A percentile compares a stretch with the other conserved stretches of the same genome.
Conservation (phyloP, 2,113 vertebrate genomes). For the Microcebus jonahi region DNA sequence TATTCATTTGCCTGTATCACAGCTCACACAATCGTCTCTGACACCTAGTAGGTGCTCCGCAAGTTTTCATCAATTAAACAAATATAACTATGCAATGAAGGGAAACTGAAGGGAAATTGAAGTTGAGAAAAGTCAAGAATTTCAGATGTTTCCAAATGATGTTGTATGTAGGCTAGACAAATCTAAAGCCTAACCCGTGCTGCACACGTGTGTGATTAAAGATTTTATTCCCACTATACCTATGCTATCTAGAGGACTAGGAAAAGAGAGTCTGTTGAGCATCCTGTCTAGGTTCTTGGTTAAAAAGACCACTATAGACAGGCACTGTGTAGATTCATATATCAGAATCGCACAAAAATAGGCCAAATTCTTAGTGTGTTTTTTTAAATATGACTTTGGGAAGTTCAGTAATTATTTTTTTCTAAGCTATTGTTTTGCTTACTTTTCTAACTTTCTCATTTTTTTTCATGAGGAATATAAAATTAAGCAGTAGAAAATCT, state of each 20-base stretch:
- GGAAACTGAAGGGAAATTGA: background rate
- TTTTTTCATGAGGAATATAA: background rate
- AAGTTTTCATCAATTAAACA: background rate
- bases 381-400: background rate
- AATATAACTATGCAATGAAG: background rate
- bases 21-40: background rate
- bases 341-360: slow-evolving; percentile 4
- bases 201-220: background rate
- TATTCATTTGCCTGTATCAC: background rate
- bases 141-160: background rate
- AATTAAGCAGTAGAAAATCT: background rate
- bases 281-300: background rate
- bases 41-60: background rate
- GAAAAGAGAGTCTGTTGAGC: background rate
- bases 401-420: background rate
- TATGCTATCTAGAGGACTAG: background rate
- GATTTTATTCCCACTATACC: background rate
- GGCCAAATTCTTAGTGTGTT: background rate
- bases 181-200: background rate
- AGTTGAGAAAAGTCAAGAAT: background rate
- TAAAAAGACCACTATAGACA: background rate
- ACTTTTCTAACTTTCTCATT: background rate
- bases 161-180: background rate
- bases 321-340: background rate
- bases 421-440: slow-evolving; percentile 14